These are phyloP conservation scores for Danaus plexippus DNA, from an alignment of 1,140 invertebrate species.

Conservation along the genomic window DNA sequence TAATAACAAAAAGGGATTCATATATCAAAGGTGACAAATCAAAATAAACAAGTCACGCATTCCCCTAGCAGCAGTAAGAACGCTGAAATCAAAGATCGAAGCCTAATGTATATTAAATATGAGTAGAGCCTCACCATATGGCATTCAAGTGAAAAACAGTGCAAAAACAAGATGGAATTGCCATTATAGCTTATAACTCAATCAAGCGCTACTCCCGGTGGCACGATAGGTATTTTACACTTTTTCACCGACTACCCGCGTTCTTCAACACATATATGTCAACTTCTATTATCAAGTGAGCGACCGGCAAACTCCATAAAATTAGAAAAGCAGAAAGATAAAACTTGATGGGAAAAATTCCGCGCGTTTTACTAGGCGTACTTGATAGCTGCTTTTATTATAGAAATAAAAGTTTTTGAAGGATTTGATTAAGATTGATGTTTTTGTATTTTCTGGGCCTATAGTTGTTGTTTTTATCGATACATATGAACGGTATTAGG, in stretches of 20 bases:
- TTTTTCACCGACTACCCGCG: slow-evolving; percentile 57
- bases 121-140: slow-evolving; percentile 51
- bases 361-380: slow-evolving; percentile 27
- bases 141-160: slow-evolving; percentile 62
- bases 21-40: slow-evolving; percentile 65
- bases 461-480: no score
- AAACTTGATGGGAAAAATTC: slow-evolving; percentile 47
- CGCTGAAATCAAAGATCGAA: slow-evolving; percentile 55
- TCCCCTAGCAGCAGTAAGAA: slow-evolving; percentile 49
- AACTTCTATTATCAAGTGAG: slow-evolving; percentile 32
- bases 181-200: slow-evolving; percentile 69
- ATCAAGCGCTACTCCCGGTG: slow-evolving; percentile 45
- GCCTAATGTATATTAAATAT: slow-evolving; percentile 67
- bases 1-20: slow-evolving; percentile 62
- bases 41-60: slow-evolving; percentile 63
- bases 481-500: no score
- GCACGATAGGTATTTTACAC: slow-evolving; percentile 56
- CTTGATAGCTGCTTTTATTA: background rate
- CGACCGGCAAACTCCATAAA: slow-evolving; percentile 34
- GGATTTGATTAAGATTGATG: no score
- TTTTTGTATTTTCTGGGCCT: no score
- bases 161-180: slow-evolving; percentile 64
- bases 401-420: no score
- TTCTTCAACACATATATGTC: slow-evolving; percentile 47
- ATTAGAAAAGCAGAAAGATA: slow-evolving; percentile 39